Conservation (phyloP, 2,888 invertebrate species). For the Ariolimax columbianus region DNA sequence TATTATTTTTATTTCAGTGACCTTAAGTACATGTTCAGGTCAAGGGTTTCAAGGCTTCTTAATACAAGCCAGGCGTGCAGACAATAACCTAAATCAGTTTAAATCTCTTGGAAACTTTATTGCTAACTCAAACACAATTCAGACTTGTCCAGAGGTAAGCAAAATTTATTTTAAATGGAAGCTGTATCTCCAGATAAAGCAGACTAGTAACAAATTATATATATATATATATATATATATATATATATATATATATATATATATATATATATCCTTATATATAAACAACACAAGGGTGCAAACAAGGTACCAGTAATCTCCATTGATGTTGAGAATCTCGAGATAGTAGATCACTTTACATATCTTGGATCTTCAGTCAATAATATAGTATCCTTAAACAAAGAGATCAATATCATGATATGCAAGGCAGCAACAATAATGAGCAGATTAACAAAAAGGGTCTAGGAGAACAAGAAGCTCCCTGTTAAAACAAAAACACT, state of each 20-base stretch:
- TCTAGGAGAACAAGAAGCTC: too few species aligned
- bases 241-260: neutral
- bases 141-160: conserved; percentile 29
- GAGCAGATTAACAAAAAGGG: too few species aligned
- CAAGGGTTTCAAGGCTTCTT: conserved; percentile 35
- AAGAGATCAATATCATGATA: too few species aligned
- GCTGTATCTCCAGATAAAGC: too few species aligned
- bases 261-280: neutral
- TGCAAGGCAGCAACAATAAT: too few species aligned
- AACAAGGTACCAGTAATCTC: neutral
- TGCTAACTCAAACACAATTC: neutral
- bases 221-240: neutral
- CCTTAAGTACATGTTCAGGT: neutral
- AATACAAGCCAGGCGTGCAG: conserved; percentile 37
- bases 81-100: conserved; percentile 1
- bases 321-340: neutral
- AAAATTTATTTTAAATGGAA: neutral
- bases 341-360: neutral
- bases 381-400: too few species aligned
- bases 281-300: neutral
- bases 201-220: too few species aligned
- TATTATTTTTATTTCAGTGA: too few species aligned
- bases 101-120: conserved; percentile 10
- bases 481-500: too few species aligned
- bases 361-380: too few species aligned